Percentiles rank a stretch among this genome's conserved stretches.
phyloP scores from a whole-genome alignment of 2,888 invertebrate species.

The Sarcophaga rosellei region DNA sequence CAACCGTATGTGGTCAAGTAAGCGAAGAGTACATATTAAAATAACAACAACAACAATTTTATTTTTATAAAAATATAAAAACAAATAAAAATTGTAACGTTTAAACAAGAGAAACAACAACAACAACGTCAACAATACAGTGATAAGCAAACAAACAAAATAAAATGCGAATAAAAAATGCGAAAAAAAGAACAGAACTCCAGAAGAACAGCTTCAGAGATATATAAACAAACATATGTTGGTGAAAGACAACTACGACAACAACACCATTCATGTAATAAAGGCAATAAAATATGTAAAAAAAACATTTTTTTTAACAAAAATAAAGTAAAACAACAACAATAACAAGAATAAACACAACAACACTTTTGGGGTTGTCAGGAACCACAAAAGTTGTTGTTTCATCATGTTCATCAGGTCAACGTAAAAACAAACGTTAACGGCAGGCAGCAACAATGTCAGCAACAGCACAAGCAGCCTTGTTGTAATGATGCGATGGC shows the following conservation, averaged over 20 bases:
- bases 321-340: constrained; percentile 68
- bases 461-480: constrained; percentile 15
- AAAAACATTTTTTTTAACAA: constrained; percentile 67
- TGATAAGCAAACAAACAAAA: not conserved
- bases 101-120: constrained; percentile 45
- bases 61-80: constrained; percentile 48
- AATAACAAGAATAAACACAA: constrained; percentile 65
- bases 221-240: constrained; percentile 58
- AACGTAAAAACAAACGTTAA: constrained; percentile 22
- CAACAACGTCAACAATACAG: not conserved
- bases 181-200: not conserved
- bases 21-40: constrained; percentile 67
- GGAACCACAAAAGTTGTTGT: constrained; percentile 74
- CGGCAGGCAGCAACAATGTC: constrained; percentile 2
- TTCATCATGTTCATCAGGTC: constrained; percentile 70
- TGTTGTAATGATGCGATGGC: constrained; percentile 18
- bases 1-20: constrained; percentile 76
- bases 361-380: constrained; percentile 71
- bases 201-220: constrained; percentile 2
- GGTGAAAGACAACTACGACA: constrained; percentile 47
- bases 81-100: constrained; percentile 59
- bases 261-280: constrained; percentile 19
- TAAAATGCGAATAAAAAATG: not conserved
- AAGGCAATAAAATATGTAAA: constrained; percentile 48
- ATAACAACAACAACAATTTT: constrained; percentile 50